Evolutionary conservation across 2,888 invertebrate species (phyloP), one percentile per base, ranked within the genome.

Genomic region (Tenthredo notha): DNA sequence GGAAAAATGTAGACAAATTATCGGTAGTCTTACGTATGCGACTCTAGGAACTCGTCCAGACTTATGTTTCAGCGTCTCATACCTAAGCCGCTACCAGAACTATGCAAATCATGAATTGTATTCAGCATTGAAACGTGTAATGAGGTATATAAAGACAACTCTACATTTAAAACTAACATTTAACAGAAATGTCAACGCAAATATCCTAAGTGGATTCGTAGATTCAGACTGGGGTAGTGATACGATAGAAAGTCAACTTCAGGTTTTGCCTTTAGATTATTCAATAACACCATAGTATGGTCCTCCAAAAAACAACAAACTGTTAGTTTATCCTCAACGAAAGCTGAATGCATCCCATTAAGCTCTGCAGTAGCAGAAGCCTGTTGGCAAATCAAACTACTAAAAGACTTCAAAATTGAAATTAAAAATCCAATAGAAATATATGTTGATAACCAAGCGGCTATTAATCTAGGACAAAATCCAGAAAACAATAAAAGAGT

Each of bases 21-120:
- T 86, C 74, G 86, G 86, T 43, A 61, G 85, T 61, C 83, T 85
- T 2, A 85, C 85, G 85, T 86, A 85, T 80, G 82, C 84, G 2
- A 77, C 84, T 83, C n/a, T 86, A 40, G 84, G 67, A 47, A 87
- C 86, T 2, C 85, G 87, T 50, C 88, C 87, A n/a, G 88, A 88
- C 43, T 50, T 88, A 10, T 84, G 85, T 40, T 47, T 75, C 25
- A 85, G 86, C 37, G 50, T 88, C 33, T 85, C 61, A 77, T 74
- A 85, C 33, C 86, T 87, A 37, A 86, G 87, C 82, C 70, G 85
- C 21, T 86, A 84, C 72, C 87, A 88, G 58, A 37, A 54, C 54
- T 84, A 84, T 78, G 83, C 85, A 12, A 88, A 67, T 67, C 84
- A 85, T 43, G 77, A 84, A 58, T 74, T 82, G 54, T 85, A 84